Base-by-base conservation (phyloP, 2,113 vertebrate genomes). In the Dipodomys ordii region DNA sequence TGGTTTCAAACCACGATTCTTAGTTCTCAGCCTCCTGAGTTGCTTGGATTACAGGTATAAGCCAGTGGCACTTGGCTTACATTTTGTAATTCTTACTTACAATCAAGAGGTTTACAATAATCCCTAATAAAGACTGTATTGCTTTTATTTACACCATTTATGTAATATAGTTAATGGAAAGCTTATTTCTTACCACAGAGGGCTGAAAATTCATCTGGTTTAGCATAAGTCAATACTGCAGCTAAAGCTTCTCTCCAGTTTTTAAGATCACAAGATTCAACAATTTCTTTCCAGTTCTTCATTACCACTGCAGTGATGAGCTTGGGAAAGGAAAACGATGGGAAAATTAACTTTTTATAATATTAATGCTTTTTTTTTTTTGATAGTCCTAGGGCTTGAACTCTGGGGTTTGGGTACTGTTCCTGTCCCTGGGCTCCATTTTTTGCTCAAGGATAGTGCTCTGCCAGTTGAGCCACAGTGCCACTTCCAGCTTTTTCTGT, bases 241-340 rank as follows among this genome's bases (percentile, higher is more conserved):
- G 99, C 99, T 96, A 99, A 97, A 10, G 99, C 99, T 85, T 99
- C 99, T 96, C 98, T 99, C 99, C 99, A 99, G 92, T 99, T 99
- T 87, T 99, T 98, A 96, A 99, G 98, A 44, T 99, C 99, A 91
- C 99, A 99, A 0, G 99, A 99, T 96, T 98, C 98, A 81, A 99
- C 98, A 94, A 99, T 98, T 82, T 99, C 99, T 19, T 98, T 98
- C 99, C 99, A 99, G 97, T 99, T 99, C 97, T 99, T 99, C 77
- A 98, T 99, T 92, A 99, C 99, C 87, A 99, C 99, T 4, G 99
- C 99, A 90, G 99, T 99, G 97, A 99, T 99, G 83, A 99, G 98
- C 99, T 99, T 93, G 35, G 94, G 57, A 95, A 76, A 86, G 83
- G 79, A 73, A 67, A 95, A 18, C 60, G 79, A 96, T 49, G 53